Conservation (phyloP, 2,113 vertebrate genomes). For the Xyrauchen texanus region DNA sequence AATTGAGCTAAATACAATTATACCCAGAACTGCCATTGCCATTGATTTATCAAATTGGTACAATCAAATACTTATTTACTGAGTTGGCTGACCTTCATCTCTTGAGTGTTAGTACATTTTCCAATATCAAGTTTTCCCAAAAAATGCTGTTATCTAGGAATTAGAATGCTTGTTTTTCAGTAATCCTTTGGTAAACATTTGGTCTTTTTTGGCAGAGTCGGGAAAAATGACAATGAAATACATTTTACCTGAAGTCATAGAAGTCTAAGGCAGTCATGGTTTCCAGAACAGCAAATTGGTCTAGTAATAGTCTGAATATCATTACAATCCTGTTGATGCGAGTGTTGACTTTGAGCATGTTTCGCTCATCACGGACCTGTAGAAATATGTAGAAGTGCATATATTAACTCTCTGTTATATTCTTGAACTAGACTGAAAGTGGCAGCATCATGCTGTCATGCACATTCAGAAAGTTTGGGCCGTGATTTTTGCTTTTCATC, state of each 20-base stretch:
- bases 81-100: neutral
- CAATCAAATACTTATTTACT: constrained; percentile 19
- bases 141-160: constrained; percentile 1
- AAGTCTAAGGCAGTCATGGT: constrained; percentile 97
- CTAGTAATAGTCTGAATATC: constrained; percentile 87
- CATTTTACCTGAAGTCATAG: constrained; percentile 89
- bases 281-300: constrained; percentile 91
- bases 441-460: constrained; percentile 32
- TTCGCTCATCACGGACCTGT: constrained; percentile 91
- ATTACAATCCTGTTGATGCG: constrained; percentile 87
- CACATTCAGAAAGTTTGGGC: too few species aligned
- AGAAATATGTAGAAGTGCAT: neutral
- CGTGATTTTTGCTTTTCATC: too few species aligned
- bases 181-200: too few species aligned
- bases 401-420: too few species aligned
- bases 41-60: constrained; percentile 33
- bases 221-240: too few species aligned
- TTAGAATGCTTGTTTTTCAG: neutral
- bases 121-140: neutral
- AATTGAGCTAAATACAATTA: constrained; percentile 18
- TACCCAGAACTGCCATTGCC: constrained; percentile 10
- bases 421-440: constrained; percentile 21
- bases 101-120: constrained; percentile 13
- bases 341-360: constrained; percentile 93
- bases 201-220: neutral